Base-by-base conservation (phyloP, 2,113 vertebrate species). In the Camelus dromedarius region DNA sequence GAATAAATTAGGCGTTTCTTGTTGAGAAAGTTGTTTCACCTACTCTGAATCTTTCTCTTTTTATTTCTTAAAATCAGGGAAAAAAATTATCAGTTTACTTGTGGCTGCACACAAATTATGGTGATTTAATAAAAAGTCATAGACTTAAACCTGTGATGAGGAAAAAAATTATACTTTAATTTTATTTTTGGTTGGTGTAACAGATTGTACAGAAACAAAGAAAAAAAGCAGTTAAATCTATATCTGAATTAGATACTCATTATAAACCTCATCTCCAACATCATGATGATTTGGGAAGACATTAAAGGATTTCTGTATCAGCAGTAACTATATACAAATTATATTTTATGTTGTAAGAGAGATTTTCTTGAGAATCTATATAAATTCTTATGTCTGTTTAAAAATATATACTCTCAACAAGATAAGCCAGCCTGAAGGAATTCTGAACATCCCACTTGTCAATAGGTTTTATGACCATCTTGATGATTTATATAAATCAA, bases 381-480 rank as follows among this genome's bases (percentile, higher is more conserved):
- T 58, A 77, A 67, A 54, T 62, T 89, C 7, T 58, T 85, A 6
- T 48, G 2, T 28, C 11, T 70, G 0, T 26, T 62, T 35, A 32
- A 92, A 86, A 89, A 82, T 75, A 5, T 42, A 54, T 73, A 1
- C 22, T 64, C 35, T 75, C 48, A 92, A 75, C 3, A 73, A 35
- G 14, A 66, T 77, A 67, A 79, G 3, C 20, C 8, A 62, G 2
- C 10, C 16, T 56, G 19, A 52, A 96, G 62, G 22, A 83, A 90
- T 79, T 64, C 54, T 67, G 30, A 91, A 85, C 38, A 89, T 69
- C 67, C 82, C 14, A 91, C 72, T 89, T 86, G 46, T 89, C n/a
- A 60, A 76, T 54, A 79, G 11, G n/a, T 67, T 92, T 91, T 50
- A 79, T 77, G 15, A 8, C 1, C n/a, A 11, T 64, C 24, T 66